Evolutionary conservation across 2,888 invertebrate genomes (phyloP).

Genomic region (Melipona bicolor): DNA sequence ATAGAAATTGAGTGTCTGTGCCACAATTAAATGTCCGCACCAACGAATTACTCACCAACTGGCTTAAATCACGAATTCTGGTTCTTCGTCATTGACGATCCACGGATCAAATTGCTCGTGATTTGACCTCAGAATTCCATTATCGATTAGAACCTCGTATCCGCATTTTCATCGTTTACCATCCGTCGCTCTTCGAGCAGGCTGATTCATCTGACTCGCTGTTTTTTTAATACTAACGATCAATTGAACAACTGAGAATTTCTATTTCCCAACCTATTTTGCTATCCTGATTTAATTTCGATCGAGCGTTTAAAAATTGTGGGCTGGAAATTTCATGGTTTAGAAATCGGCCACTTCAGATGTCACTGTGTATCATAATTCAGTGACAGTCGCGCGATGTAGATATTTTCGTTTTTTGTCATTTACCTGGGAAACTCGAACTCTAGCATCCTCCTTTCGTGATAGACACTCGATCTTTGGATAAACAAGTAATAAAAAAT

Average conservation of each 20-base stretch:
- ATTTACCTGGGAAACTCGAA: not conserved
- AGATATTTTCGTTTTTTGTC: not conserved
- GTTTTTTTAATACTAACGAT: not conserved
- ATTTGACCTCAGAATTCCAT: constrained; percentile 1
- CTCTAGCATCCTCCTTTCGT: not conserved
- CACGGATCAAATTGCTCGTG: not conserved
- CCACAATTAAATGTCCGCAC: too few species aligned
- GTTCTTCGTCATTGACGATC: not conserved
- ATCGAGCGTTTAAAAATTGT: not conserved
- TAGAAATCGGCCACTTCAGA: not conserved
- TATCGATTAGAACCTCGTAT: not conserved
- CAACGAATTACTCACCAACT: not conserved
- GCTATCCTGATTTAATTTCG: not conserved
- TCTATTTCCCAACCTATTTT: not conserved
- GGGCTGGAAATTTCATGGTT: not conserved
- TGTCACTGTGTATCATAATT: not conserved
- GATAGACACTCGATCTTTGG: too few species aligned
- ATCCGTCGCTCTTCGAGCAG: not conserved
- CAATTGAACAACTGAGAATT: not conserved
- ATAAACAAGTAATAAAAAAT: too few species aligned
- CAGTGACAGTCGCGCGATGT: not conserved
- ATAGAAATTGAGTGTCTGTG: not conserved
- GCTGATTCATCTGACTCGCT: not conserved
- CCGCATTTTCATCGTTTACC: not conserved
- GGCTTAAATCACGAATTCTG: not conserved